A percentile compares a stretch with the other conserved stretches of the same genome.
Conservation (phyloP, 37 sponge, comb jelly and placozoan species). For the Spongilla lacustris region DNA sequence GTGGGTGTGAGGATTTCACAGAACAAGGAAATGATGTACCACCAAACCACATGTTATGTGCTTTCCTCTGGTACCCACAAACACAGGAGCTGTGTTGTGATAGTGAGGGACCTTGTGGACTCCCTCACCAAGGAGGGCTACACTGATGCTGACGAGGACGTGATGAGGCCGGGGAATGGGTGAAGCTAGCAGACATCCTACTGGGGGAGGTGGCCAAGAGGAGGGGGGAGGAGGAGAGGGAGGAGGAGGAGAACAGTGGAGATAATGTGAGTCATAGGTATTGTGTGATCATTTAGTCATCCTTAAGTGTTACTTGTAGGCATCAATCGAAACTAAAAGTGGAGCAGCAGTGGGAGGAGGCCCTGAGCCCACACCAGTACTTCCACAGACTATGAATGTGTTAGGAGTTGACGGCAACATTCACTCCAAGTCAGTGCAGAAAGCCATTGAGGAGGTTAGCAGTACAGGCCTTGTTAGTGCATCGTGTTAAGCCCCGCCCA, state of each 20-base stretch:
- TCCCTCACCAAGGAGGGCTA: constrained; percentile 26
- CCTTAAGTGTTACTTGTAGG: neutral
- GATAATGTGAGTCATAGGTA: neutral
- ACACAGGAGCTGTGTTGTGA: constrained; percentile 58
- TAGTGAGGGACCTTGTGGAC: constrained; percentile 44
- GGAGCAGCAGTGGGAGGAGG: neutral
- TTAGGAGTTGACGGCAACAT: constrained; percentile 63
- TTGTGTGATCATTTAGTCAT: neutral
- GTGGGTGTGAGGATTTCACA: too few relatives aligned
- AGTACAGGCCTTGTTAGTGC: neutral
- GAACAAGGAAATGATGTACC: neutral
- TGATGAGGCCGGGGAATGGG: constrained; percentile 57
- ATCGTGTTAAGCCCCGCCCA: neutral
- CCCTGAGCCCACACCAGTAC: neutral
- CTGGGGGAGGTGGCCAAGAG: neutral
- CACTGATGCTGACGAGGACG: constrained; percentile 57
- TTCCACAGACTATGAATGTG: constrained; percentile 46
- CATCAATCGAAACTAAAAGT: neutral
- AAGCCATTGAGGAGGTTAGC: constrained; percentile 41
- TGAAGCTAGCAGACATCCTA: constrained; percentile 33
- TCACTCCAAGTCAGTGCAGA: constrained; percentile 45
- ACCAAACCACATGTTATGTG: too few relatives aligned
- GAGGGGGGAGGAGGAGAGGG: neutral
- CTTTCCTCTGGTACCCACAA: neutral
- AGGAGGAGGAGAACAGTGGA: neutral